These are phyloP conservation scores for Chrysodeixis includens DNA, from an alignment of 2,888 invertebrate genomes.

Conservation along the genomic window DNA sequence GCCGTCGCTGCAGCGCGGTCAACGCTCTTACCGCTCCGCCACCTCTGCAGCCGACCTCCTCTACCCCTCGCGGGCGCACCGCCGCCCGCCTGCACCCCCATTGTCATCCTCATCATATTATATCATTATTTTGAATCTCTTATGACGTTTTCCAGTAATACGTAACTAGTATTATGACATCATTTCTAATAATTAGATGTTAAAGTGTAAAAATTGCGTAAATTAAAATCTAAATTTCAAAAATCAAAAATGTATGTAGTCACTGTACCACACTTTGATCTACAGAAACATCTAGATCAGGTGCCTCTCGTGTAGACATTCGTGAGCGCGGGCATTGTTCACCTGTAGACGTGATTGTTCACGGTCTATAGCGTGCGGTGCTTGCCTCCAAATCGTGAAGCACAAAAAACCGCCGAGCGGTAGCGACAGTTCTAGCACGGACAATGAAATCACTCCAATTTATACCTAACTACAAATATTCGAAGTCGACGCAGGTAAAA, in stretches of 20 bases:
- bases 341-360: slow-evolving; percentile 67
- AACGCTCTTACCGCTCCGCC: slow-evolving; percentile 83
- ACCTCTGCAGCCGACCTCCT: slow-evolving; percentile 67
- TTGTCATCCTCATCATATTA: slow-evolving; percentile 18
- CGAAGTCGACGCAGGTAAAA: neutral
- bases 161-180: neutral
- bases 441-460: slow-evolving; percentile 47
- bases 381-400: slow-evolving; percentile 57
- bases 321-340: slow-evolving; percentile 60
- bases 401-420: slow-evolving; percentile 58
- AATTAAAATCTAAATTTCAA: neutral
- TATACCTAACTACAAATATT: slow-evolving; percentile 15
- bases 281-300: slow-evolving; percentile 15
- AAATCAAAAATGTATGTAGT: neutral
- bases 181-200: neutral
- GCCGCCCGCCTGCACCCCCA: slow-evolving; percentile 31
- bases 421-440: slow-evolving; percentile 39
- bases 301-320: slow-evolving; percentile 29
- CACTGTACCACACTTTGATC: neutral
- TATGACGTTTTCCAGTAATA: too few relatives aligned
- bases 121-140: neutral
- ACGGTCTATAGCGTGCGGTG: slow-evolving; percentile 63
- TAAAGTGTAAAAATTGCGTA: neutral
- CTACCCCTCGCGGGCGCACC: slow-evolving; percentile 44
- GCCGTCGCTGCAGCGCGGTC: slow-evolving; percentile 70